Conservation (phyloP, 2,888 invertebrate species). For the Pollenia amentaria region DNA sequence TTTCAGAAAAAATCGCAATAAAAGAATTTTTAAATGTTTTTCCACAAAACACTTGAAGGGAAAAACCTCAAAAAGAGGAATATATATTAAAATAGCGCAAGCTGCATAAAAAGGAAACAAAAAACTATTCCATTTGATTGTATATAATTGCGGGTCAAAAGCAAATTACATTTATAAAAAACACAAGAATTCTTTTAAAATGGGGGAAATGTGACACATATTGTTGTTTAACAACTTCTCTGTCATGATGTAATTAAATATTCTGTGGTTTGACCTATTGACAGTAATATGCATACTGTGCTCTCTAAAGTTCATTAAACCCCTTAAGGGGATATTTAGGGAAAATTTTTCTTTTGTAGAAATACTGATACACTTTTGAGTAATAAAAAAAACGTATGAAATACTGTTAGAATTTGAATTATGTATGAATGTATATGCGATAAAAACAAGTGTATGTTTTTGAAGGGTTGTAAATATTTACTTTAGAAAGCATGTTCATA, state of each 20-base stretch:
- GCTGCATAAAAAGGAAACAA: not conserved
- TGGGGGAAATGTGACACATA: not conserved
- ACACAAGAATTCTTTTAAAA: not conserved
- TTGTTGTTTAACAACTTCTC: not conserved
- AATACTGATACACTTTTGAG: not conserved
- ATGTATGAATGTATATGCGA: not conserved
- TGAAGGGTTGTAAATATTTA: constrained; percentile 34
- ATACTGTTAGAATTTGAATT: not conserved
- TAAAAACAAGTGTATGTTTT: constrained; percentile 18
- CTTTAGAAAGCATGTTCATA: not conserved
- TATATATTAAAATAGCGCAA: no score
- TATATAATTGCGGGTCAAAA: not conserved
- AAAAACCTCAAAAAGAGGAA: no score
- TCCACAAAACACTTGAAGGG: no score
- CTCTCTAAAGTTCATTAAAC: not conserved
- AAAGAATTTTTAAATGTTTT: no score
- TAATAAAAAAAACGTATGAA: not conserved
- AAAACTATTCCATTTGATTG: not conserved
- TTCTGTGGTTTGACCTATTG: constrained; percentile 43
- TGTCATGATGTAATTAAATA: constrained; percentile 18
- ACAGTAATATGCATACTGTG: constrained; percentile 7
- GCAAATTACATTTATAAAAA: not conserved
- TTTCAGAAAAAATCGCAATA: no score
- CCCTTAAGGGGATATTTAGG: not conserved
- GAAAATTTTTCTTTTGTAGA: not conserved